These are phyloP conservation scores for Drosophila orena DNA, from an alignment of 1,140 invertebrate genomes.

Conservation along the genomic window DNA sequence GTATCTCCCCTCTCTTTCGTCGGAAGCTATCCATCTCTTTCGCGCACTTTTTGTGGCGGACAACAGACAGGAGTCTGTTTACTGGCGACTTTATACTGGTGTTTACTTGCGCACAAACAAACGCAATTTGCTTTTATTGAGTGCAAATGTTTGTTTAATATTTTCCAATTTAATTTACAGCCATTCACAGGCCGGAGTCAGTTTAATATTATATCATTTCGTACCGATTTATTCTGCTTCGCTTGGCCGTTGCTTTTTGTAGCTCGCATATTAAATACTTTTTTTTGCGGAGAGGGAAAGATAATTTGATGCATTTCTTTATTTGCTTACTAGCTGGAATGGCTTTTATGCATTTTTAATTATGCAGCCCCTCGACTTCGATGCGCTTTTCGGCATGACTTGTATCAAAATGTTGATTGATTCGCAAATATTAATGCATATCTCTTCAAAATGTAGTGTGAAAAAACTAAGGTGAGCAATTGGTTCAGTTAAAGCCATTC, in stretches of 20 bases:
- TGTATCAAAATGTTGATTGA: neutral
- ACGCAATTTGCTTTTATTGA: constrained; percentile 74
- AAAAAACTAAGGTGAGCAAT: too few relatives aligned
- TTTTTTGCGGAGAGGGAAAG: constrained; percentile 8
- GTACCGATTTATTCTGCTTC: constrained; percentile 19
- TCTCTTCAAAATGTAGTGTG: too few relatives aligned
- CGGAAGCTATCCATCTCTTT: neutral
- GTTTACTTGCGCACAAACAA: constrained; percentile 64
- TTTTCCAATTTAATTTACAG: constrained; percentile 72
- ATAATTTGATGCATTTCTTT: constrained; percentile 29
- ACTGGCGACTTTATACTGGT: constrained; percentile 54
- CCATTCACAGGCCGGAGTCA: constrained; percentile 34
- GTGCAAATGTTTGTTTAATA: constrained; percentile 75
- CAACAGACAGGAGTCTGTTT: constrained; percentile 38
- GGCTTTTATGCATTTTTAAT: constrained; percentile 48
- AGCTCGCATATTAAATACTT: constrained; percentile 10
- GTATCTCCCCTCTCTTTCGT: constrained; percentile 2
- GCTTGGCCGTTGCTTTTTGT: constrained; percentile 7
- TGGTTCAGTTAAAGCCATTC: too few relatives aligned
- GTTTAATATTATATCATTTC: constrained; percentile 38
- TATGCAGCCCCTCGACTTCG: neutral
- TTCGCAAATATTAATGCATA: neutral
- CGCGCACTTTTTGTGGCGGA: neutral
- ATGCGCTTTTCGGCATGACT: neutral
- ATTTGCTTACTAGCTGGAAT: constrained; percentile 29